A percentile compares a stretch with the other conserved stretches of the same genome.
Evolutionary conservation across 2,888 invertebrate genomes (phyloP).

Genomic region (Parochlus steinenii): DNA sequence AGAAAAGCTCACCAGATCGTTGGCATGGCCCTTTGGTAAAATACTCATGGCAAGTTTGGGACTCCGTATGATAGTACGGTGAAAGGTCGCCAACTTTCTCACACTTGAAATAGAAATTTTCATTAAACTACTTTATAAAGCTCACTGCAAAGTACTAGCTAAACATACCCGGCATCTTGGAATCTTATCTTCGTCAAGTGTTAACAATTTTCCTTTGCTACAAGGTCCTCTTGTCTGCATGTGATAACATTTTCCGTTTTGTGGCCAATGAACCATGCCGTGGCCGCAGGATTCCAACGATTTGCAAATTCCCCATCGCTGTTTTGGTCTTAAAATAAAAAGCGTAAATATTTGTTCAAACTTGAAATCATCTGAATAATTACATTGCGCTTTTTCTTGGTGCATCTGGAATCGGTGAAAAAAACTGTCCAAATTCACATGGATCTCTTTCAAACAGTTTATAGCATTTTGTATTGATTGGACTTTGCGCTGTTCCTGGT

Average conservation of each 20-base stretch:
- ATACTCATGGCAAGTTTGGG: constrained; percentile 61
- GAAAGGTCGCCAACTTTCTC: constrained; percentile 33
- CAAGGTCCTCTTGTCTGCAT: constrained; percentile 58
- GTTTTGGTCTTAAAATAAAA: constrained; percentile 33
- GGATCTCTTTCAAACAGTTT: constrained; percentile 58
- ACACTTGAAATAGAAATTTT: constrained; percentile 39
- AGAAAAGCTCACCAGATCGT: constrained; percentile 55
- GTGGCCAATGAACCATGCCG: constrained; percentile 58
- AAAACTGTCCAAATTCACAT: constrained; percentile 54
- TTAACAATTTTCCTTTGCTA: constrained; percentile 51
- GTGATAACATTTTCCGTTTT: constrained; percentile 57
- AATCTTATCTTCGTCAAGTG: constrained; percentile 39
- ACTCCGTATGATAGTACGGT: constrained; percentile 40
- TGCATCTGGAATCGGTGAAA: constrained; percentile 44
- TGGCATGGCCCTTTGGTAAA: constrained; percentile 67
- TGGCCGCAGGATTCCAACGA: constrained; percentile 45
- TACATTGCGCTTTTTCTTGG: constrained; percentile 17
- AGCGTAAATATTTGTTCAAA: neutral
- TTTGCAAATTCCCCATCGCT: constrained; percentile 57
- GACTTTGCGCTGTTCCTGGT: constrained; percentile 56
- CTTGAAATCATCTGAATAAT: neutral
- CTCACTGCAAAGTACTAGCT: constrained; percentile 16
- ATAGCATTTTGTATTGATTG: constrained; percentile 50
- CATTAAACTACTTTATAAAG: neutral
- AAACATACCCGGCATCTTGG: constrained; percentile 44